These are phyloP conservation scores for Diplodus sargus DNA, from an alignment of 2,797 vertebrate genomes.

Conservation along the genomic window DNA sequence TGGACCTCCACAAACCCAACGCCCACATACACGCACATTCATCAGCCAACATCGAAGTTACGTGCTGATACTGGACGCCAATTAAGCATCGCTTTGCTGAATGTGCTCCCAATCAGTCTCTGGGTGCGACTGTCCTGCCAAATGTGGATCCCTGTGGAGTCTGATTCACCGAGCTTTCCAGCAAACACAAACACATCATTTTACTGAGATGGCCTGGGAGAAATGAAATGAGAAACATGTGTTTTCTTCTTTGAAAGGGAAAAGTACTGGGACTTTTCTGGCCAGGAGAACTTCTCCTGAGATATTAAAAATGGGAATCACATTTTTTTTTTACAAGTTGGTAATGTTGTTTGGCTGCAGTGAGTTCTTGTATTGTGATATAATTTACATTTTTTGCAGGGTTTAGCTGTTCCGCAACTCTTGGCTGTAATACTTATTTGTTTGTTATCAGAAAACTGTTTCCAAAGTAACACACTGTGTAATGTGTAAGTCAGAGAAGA, in stretches of 20 bases:
- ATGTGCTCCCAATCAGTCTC: conserved; percentile 32
- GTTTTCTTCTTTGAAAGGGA: conserved; percentile 27
- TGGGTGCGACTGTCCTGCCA: conserved; percentile 47
- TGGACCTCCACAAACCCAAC: neutral
- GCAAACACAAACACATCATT: conserved; percentile 33
- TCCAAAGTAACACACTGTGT: neutral
- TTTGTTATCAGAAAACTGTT: conserved; percentile 4
- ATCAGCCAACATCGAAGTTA: conserved; percentile 30
- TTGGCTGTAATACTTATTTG: neutral
- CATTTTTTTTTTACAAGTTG: neutral
- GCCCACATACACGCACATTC: conserved; percentile 7
- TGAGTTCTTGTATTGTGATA: neutral
- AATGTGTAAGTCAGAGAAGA: neutral
- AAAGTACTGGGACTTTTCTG: conserved; percentile 19
- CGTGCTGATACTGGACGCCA: conserved; percentile 46
- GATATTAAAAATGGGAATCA: neutral
- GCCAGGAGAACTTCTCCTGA: neutral
- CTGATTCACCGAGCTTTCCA: conserved; percentile 17
- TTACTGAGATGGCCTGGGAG: neutral
- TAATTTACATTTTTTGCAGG: neutral
- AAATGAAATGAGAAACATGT: conserved; percentile 1
- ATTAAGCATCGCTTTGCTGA: conserved; percentile 49
- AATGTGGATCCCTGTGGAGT: conserved; percentile 33
- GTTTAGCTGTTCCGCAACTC: neutral
- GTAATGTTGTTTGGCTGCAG: neutral